Evolutionary conservation across 2,888 invertebrate genomes (phyloP), one percentile per base, ranked within the genome.

Genomic region (Noctua fimbriata): DNA sequence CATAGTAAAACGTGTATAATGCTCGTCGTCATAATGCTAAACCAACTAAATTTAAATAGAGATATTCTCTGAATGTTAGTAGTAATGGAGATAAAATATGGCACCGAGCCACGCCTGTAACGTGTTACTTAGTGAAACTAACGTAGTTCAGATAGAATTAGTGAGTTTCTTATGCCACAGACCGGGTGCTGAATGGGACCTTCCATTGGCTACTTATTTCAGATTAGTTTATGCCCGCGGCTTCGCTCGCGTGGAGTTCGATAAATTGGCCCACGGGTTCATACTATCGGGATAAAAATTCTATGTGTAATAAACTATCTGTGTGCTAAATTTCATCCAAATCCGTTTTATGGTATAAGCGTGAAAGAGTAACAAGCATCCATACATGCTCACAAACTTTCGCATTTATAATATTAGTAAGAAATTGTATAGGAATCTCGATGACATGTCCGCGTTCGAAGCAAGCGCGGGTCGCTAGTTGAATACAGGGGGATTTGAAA

Each of bases 51-150:
- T 75, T 63, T 1, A 28, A 49, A 41, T 14, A 63, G 6, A 49
- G 65, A 55, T n/a, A 44, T 76, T 55, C 65, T 65, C 16, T 28
- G 28, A 16, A 16, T 32, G n/a, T 55, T 66, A 6, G 41, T 0
- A 9, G 28, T 52, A 41, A 12, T 41, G 14, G 49, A 41, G 6
- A 16, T 76, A 44, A 66, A 21, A n/a, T 76, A 77, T 76, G 76
- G 76, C n/a, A 2, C 32, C 1, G 1, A 12, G 65, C 76, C 65
- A 77, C 76, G 77, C 77, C 77, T 12, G 14, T 4, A 55, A 16
- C 76, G 52, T 52, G 77, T 76, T 16, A 21, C 10, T n/a, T 55
- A 32, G 24, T 63, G 16, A 52, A 66, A 66, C 65, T 24, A 55
- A 75, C 18, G 14, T 16, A 6, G 16, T n/a, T 24, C 9, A 6